These are phyloP conservation scores for Sorex araneus DNA, from an alignment of 2,113 vertebrate species.

Conservation along the genomic window DNA sequence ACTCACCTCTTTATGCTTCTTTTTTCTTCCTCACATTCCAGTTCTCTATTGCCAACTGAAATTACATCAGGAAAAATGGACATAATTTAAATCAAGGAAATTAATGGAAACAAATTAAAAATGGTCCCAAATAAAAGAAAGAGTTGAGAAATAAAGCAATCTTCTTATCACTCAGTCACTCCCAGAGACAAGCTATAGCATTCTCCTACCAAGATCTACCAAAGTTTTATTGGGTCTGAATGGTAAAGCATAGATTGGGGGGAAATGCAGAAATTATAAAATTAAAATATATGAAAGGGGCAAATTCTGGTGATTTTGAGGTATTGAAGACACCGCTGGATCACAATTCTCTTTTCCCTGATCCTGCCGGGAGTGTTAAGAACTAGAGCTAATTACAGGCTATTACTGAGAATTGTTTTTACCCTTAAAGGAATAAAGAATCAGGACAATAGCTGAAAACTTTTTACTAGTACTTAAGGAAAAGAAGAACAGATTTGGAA, in stretches of 20 bases:
- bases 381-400: background rate
- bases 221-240: background rate
- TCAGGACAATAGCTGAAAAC: background rate
- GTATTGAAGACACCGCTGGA: background rate
- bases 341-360: background rate
- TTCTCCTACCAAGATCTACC: background rate
- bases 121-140: conserved; percentile 1
- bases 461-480: background rate
- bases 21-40: background rate
- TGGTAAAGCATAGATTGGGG: background rate
- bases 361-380: background rate
- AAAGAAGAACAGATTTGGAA: background rate
- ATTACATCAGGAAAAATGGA: background rate
- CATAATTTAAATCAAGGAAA: background rate
- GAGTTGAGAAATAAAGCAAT: background rate
- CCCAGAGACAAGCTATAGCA: background rate
- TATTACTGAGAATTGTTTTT: background rate
- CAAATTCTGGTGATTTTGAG: background rate
- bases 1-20: background rate
- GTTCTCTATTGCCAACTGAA: background rate
- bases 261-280: background rate
- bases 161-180: background rate
- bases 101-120: conserved; percentile 10
- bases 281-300: background rate
- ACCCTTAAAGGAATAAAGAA: background rate